Conservation (phyloP, 1,140 invertebrate species). For the Ylistrum balloti region DNA sequence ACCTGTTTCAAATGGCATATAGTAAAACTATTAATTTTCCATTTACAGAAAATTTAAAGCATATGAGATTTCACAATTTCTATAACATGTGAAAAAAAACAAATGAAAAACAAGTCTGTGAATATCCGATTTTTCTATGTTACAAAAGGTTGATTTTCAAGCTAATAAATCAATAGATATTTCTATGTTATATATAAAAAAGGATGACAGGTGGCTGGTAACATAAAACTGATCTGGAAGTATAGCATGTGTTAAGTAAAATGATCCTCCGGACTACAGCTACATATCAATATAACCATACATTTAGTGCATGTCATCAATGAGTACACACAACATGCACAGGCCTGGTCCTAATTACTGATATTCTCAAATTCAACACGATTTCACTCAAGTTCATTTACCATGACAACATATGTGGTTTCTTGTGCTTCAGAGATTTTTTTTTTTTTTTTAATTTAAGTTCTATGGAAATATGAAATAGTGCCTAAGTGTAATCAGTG, state of each 20-base stretch:
- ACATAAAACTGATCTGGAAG: neutral
- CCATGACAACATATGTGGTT: neutral
- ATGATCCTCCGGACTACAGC: neutral
- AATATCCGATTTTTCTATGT: neutral
- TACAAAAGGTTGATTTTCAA: neutral
- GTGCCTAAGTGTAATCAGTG: neutral
- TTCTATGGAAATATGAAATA: too few relatives aligned
- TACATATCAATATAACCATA: neutral
- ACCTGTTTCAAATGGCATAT: neutral
- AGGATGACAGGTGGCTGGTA: neutral
- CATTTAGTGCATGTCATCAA: neutral
- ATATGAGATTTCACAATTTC: neutral
- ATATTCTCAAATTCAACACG: neutral
- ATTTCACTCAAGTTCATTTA: slow-evolving; percentile 20
- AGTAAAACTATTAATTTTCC: neutral
- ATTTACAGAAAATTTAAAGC: neutral
- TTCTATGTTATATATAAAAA: neutral
- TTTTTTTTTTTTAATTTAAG: neutral
- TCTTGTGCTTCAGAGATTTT: neutral
- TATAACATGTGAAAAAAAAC: neutral
- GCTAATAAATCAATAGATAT: neutral
- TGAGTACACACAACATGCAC: neutral
- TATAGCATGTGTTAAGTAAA: slow-evolving; percentile 4
- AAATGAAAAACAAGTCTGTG: neutral
- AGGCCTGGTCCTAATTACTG: neutral